Base-by-base conservation (phyloP, 2,797 vertebrate genomes). In the Silurus aristotelis region DNA sequence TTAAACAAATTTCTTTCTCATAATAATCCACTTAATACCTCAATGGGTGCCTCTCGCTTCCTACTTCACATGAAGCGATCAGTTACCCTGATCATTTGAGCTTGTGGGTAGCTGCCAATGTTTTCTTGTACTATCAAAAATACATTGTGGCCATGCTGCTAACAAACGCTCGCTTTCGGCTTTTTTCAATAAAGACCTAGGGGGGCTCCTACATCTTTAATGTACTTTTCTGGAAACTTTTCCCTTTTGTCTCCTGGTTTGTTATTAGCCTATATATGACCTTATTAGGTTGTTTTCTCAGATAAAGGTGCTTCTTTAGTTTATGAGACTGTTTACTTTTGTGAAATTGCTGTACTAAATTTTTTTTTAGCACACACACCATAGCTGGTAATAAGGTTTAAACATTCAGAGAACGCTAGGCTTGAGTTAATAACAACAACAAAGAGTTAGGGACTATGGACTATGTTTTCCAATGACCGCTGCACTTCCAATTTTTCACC, bases 1-100 rank as follows among this genome's bases (percentile, higher is more conserved):
- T 88, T 80, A 79, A 83, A 58, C 61, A 46, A 78, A 78, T 68
- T 3, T n/a, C 61, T 81, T 76, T 87, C 67, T 82, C 14, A 82
- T 80, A 58, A 68, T 82, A 84, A 78, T 88, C 80, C 60, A 63
- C 22, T 63, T 56, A 56, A 43, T 78, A 70, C 83, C 61, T 72
- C 22, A 58, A 22, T 5, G 5, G 3, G 17, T 55, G n/a, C 27
- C 38, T 86, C 67, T 86, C 75, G 22, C 67, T 80, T 86, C 31
- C 22, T 60, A 66, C 38, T 72, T 79, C 46, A 56, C 61, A 73
- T 15, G 19, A 52, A n/a, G 27, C 48, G 56, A 79, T 68, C 55
- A 60, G 73, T 63, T 73, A 52, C 8, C 20, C 14, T 56, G 43
- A 25, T 61, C 19, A 48, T 27, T n/a, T 76, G 71, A 82, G 17